phyloP scores from a whole-genome alignment of 1,140 invertebrate genomes.

The Drosophila saltans region DNA sequence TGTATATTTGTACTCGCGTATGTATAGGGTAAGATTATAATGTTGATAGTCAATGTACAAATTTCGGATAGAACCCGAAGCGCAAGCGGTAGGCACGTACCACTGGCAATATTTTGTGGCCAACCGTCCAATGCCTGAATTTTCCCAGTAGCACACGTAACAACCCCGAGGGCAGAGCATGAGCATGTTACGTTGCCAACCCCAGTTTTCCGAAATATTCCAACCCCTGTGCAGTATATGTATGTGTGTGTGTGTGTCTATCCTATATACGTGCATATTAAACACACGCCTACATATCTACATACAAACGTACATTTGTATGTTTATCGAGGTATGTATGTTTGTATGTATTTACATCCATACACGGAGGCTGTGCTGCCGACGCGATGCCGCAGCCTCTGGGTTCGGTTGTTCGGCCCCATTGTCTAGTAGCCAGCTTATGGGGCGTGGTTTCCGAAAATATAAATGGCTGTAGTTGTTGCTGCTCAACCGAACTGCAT shows the following conservation, averaged over 20 bases:
- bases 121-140: slow-evolving; percentile 70
- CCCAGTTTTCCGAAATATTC: slow-evolving; percentile 59
- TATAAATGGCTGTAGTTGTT: slow-evolving; percentile 78
- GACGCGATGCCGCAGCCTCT: slow-evolving; percentile 71
- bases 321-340: slow-evolving; percentile 18
- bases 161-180: slow-evolving; percentile 71
- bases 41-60: background rate
- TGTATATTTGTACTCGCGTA: background rate
- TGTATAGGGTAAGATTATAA: no score
- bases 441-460: slow-evolving; percentile 80
- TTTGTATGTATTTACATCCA: slow-evolving; percentile 32
- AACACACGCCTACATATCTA: slow-evolving; percentile 23
- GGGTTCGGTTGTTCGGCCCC: slow-evolving; percentile 71
- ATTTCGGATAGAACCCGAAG: slow-evolving; percentile 49
- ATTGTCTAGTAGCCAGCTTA: slow-evolving; percentile 77
- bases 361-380: slow-evolving; percentile 66
- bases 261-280: slow-evolving; percentile 11
- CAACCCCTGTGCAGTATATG: slow-evolving; percentile 40
- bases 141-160: slow-evolving; percentile 80
- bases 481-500: slow-evolving; percentile 38
- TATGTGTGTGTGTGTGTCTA: slow-evolving; percentile 22
- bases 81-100: slow-evolving; percentile 63
- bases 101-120: slow-evolving; percentile 59
- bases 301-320: slow-evolving; percentile 16
- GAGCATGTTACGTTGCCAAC: slow-evolving; percentile 52